Conservation (phyloP, 2,797 vertebrate species). For the Sebastes nivosus region DNA sequence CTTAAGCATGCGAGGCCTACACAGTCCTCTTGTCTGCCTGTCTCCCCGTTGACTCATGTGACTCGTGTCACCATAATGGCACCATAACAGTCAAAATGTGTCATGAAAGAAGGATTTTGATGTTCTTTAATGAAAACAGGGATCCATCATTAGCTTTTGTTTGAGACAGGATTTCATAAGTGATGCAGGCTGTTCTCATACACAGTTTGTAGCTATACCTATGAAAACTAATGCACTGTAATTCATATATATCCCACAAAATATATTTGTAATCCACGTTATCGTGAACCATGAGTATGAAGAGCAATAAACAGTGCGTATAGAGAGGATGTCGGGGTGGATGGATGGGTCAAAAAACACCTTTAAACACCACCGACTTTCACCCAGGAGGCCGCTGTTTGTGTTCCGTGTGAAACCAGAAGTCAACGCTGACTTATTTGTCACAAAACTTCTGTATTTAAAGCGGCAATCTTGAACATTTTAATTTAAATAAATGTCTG, state of each 20-base stretch:
- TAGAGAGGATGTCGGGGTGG: too few species aligned
- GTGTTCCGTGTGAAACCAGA: neutral
- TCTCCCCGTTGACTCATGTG: neutral
- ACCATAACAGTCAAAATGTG: neutral
- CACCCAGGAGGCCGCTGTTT: neutral
- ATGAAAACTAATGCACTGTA: neutral
- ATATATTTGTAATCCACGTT: neutral
- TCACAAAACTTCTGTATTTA: too few species aligned
- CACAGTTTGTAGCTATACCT: neutral
- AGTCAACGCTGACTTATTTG: too few species aligned
- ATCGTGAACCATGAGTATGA: neutral
- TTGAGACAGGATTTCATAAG: fast-evolving
- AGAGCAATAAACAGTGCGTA: too few species aligned
- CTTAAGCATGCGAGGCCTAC: conserved; percentile 31
- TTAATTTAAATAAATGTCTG: too few species aligned
- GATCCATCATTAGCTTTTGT: neutral
- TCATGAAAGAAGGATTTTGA: neutral
- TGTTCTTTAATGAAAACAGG: neutral
- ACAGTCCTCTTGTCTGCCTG: conserved; percentile 22
- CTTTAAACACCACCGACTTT: neutral
- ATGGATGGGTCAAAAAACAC: too few species aligned
- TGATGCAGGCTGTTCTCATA: neutral
- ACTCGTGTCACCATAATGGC: conserved; percentile 13
- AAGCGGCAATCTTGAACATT: fast-evolving
- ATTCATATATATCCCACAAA: too few species aligned